phyloP scores from a whole-genome alignment of 2,797 vertebrate species.

The Xenops minutus region DNA sequence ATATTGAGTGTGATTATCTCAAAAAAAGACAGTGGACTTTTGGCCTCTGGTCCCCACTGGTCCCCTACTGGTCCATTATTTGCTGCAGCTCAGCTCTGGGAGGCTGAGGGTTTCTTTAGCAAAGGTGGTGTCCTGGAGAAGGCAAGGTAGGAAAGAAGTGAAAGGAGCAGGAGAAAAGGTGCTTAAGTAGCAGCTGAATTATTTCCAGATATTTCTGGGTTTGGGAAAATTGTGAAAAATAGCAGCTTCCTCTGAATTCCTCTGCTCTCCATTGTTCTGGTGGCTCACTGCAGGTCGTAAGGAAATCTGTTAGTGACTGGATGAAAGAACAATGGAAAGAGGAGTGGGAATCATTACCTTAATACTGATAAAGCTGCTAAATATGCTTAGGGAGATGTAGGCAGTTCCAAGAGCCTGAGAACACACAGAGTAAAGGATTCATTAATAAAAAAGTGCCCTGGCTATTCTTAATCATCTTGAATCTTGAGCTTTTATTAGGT shows the following conservation, averaged over 20 bases:
- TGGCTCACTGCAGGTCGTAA: neutral
- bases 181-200: neutral
- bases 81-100: neutral
- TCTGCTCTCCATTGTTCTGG: neutral
- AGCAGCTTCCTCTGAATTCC: neutral
- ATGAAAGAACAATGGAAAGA: neutral
- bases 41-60: neutral
- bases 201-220: neutral
- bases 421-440: slow-evolving; percentile 9
- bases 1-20: neutral
- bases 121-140: neutral
- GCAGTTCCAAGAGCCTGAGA: slow-evolving; percentile 18
- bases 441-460: neutral
- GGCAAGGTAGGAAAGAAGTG: neutral
- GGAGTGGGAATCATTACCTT: slow-evolving; percentile 28
- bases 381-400: slow-evolving; percentile 31
- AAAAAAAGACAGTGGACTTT: neutral
- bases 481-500: slow-evolving; percentile 21
- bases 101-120: neutral
- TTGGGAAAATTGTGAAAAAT: neutral
- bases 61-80: neutral
- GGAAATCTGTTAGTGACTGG: neutral
- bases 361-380: slow-evolving; percentile 43
- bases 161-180: neutral
- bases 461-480: slow-evolving; percentile 23